Base-by-base conservation (phyloP, 2,113 vertebrate species). In the Charina bottae region DNA sequence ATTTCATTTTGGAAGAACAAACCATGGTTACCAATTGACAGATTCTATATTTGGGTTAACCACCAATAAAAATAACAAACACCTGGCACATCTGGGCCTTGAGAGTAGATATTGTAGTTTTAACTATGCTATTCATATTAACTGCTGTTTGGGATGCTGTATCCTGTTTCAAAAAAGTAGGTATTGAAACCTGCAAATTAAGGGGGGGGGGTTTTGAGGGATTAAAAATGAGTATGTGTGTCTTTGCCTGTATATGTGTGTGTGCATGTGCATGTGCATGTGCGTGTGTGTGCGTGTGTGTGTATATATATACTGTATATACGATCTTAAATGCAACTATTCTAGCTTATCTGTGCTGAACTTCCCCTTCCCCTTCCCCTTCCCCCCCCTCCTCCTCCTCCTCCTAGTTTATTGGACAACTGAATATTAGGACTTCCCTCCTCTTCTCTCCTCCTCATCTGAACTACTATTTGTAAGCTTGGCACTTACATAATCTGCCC, bases 401-500 rank as follows among this genome's bases (percentile, higher is more conserved):
- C 92, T 92, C 83, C 85, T 91, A 93, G 53, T 92, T 78, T 91
- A 5, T 6, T 83, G 26, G 21, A 33, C 55, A 42, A 46, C 54
- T 62, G 49, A 87, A 88, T 94, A 58, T 55, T 56, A 85, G 46
- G 24, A 37, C 0, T 19, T 15, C 59, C 94, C 83, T 42, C 72
- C 15, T 78, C 24, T n/a, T 83, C 11, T 17, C 12, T 12, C 3
- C 59, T 49, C n/a, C 58, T 42, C 59, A 42, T 33, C 11, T 87
- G 89, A 96, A n/a, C 56, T 89, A 4, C 83, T 84, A 0, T 93
- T 96, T 95, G 72, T 95, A 95, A 91, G 88, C 89, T 95, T 94
- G 87, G 59, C 72, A 93, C 56, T 93, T 95, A 94, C 91, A 53
- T n/a, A 94, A 94, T 90, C 60, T 96, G 92, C 84, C 87, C 96